Evolutionary conservation across 1,140 invertebrate genomes (phyloP).

Genomic region (Metaphire vulgaris): DNA sequence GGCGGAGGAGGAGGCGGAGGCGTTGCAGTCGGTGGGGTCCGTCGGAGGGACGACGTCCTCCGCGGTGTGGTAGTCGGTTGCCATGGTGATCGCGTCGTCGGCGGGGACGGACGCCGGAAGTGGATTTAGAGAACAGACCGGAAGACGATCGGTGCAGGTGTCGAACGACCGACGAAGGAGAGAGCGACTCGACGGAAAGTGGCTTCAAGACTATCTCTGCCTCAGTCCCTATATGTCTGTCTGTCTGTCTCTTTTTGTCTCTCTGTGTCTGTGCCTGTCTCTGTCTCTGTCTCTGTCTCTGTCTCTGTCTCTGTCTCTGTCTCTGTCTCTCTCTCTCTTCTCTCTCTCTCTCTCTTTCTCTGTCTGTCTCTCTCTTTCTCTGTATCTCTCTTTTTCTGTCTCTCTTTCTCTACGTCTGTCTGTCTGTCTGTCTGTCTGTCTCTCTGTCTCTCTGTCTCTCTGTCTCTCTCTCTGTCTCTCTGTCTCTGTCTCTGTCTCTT

Average conservation of each 20-base stretch:
- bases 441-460: background rate
- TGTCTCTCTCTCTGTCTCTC: background rate
- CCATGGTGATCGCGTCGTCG: too few relatives aligned
- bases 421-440: background rate
- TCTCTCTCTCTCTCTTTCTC: background rate
- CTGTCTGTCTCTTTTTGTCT: background rate
- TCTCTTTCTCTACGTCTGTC: background rate
- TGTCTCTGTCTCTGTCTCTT: background rate
- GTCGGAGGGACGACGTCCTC: too few relatives aligned
- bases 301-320: background rate
- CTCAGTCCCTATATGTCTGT: background rate
- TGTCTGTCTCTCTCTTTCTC: background rate
- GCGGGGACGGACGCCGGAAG: too few relatives aligned
- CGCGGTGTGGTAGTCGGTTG: too few relatives aligned
- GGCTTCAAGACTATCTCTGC: background rate
- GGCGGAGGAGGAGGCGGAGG: too few relatives aligned
- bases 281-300: background rate
- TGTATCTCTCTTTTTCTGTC: background rate
- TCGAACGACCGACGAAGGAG: too few relatives aligned
- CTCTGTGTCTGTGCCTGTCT: background rate
- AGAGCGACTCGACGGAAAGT: too few relatives aligned
- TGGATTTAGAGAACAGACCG: too few relatives aligned
- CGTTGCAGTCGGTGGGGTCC: background rate
- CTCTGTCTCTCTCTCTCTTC: background rate
- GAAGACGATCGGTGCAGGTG: too few relatives aligned